Evolutionary conservation across 1,140 invertebrate genomes (phyloP), one percentile per base, ranked within the genome.

Genomic region (Tetraneura akinire): DNA sequence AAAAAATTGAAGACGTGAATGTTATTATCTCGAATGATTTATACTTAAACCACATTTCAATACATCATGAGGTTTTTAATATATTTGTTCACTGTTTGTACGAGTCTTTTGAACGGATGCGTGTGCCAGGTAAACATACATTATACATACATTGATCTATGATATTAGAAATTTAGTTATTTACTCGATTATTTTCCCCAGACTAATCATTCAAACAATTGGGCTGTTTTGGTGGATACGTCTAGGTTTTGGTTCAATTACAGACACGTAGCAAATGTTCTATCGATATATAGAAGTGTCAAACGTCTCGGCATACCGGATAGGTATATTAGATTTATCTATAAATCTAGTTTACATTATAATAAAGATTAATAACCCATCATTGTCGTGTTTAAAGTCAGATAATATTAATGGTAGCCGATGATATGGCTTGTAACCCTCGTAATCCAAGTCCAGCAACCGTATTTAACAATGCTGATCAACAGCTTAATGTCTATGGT

Each of bases 211-310:
- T 97, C 97, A 3, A 99, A 99, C 85, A 99, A 99, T 86, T 99
- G 98, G 98, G 98, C 98, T 5, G 97, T 99, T 16, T 87, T 99
- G 80, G 97, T 99, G 0, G 96, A 98, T 85, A 98, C 97, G 0
- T 99, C 97, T 2, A 88, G 97, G 80, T 99, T 99, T 87, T 99
- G 98, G 98, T 99, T 99, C 83, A 99, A 99, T 86, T 99, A 99
- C 86, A 90, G 98, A 49, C 98, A 99, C 91, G 96, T 98, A 16
- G 96, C 98, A 0, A 99, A 99, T 87, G 98, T 98, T 0, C 87
- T 99, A 51, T 99, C 97, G 0, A 96, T 99, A 84, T 99, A 99
- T 85, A 90, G 97, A 0, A 98, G 96, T 85, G 96, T 99, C 0
- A 99, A 99, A 87, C 88, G 97, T 23, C 88, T 99, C 2, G 98